Evolutionary conservation across 1,140 invertebrate genomes (phyloP).

Genomic region (Tachypleus tridentatus): DNA sequence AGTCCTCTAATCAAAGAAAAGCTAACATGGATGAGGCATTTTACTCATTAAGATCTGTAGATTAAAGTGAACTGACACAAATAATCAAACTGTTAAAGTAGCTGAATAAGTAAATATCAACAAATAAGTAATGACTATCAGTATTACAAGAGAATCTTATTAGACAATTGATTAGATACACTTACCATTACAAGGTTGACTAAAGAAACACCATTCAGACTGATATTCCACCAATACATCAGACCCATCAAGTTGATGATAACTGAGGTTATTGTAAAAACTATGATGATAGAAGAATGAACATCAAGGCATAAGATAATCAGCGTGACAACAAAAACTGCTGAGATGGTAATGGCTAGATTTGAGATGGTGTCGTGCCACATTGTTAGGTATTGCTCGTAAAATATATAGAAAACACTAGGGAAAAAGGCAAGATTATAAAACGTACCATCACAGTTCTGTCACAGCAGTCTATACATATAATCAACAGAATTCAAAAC

Average conservation of each 20-base stretch:
- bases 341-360: constrained; percentile 54
- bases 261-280: constrained; percentile 64
- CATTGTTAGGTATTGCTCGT: constrained; percentile 85
- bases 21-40: too few species aligned
- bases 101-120: too few species aligned
- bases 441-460: too few species aligned
- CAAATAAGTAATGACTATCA: too few species aligned
- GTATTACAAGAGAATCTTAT: too few species aligned
- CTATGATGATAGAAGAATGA: constrained; percentile 60
- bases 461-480: too few species aligned
- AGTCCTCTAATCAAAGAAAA: too few species aligned
- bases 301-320: constrained; percentile 74
- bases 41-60: too few species aligned
- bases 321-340: constrained; percentile 66
- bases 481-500: too few species aligned
- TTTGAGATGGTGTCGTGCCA: constrained; percentile 64
- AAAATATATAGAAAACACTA: constrained; percentile 86
- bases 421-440: background rate
- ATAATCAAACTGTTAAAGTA: too few species aligned
- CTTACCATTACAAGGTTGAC: constrained; percentile 92
- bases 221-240: constrained; percentile 84
- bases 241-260: constrained; percentile 66
- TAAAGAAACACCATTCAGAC: constrained; percentile 78
- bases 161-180: constrained; percentile 9
- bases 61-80: too few species aligned